Percentiles rank a stretch among this genome's conserved stretches.
Evolutionary conservation across 1,140 invertebrate species (phyloP).

Genomic region (Kradibia gibbosae): DNA sequence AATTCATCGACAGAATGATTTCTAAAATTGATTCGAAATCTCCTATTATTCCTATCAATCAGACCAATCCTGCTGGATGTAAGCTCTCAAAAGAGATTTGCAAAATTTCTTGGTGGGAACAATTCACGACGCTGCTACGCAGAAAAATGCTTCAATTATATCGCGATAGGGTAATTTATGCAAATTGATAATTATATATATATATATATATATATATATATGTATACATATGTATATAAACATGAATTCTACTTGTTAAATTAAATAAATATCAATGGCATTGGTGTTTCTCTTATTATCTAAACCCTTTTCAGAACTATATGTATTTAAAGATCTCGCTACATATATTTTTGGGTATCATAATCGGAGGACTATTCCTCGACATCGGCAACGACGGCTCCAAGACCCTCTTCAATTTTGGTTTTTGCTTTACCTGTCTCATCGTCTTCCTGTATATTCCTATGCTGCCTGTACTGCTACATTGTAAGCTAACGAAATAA

Average conservation of each 20-base stretch:
- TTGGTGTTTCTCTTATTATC: not conserved
- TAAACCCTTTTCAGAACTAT: conserved; percentile 76
- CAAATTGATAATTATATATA: too few relatives aligned
- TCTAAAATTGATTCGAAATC: conserved; percentile 75
- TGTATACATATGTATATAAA: too few relatives aligned
- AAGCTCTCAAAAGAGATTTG: conserved; percentile 57
- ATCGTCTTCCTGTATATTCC: conserved; percentile 86
- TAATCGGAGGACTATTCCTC: conserved; percentile 80
- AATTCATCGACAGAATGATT: conserved; percentile 78
- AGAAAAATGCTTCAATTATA: conserved; percentile 82
- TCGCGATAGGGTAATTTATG: conserved; percentile 82
- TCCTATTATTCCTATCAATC: conserved; percentile 65
- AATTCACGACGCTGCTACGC: conserved; percentile 78
- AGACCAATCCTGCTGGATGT: conserved; percentile 53
- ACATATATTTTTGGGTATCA: conserved; percentile 79
- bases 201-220: too few relatives aligned
- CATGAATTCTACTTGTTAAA: too few relatives aligned
- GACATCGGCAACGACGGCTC: conserved; percentile 84
- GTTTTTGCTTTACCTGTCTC: conserved; percentile 84
- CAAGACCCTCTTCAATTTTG: conserved; percentile 86
- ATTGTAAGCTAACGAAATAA: conserved; percentile 76
- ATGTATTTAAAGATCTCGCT: conserved; percentile 79
- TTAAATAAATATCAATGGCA: conserved; percentile 12
- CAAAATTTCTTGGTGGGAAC: conserved; percentile 76
- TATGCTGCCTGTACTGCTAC: conserved; percentile 83